Base-by-base conservation (phyloP, 1,140 invertebrate species). In the Drosophila quadrilineata region DNA sequence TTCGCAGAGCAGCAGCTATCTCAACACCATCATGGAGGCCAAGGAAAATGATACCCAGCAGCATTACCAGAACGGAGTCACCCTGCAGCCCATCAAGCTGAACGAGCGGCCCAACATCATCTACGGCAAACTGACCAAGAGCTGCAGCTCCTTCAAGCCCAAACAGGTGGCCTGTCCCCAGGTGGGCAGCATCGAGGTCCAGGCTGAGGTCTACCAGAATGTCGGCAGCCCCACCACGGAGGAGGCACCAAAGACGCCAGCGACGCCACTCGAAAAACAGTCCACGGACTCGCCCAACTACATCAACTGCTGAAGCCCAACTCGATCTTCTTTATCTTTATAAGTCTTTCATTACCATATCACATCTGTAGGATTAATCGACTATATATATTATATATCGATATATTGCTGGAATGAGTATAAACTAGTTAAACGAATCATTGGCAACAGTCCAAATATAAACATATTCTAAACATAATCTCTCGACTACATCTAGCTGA, bases 181-280 rank as follows among this genome's bases (percentile, higher is more conserved):
- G 43, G 73, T 82, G 19, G 75, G 72, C 9, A 75, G 71, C 43
- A 76, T 88, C 26, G 80, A 88, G 24, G 77, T 86, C 0, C 79
- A 87, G 22, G 86, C 88, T 0, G 87, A 89, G 43, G 88, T 89
- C 28, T 89, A 89, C 54, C 88, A 88, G 24, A 89, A 89, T 53
- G 71, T 89, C 35, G 75, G 76, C 0, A 41, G 58, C 12, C 58
- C 72, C 19, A 6, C 14, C 0, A 17, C 60, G 3, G 73, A 73
- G 4, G 48, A 58, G 28, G 29, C 46, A 26, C 40, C 43, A 22
- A n/a, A n/a, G n/a, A 9, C 43, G 0, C 12, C 53, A 10, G n/a
- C 41, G 26, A 56, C 50, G 36, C 21, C 1, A 24, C 60, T 1
- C 40, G 48, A 52, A 19, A 35, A 65, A 14, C 41, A 35, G 12